Evolutionary conservation across 1,140 invertebrate species (phyloP), one percentile per base, ranked within the genome.

Genomic region (Polyergus mexicanus): DNA sequence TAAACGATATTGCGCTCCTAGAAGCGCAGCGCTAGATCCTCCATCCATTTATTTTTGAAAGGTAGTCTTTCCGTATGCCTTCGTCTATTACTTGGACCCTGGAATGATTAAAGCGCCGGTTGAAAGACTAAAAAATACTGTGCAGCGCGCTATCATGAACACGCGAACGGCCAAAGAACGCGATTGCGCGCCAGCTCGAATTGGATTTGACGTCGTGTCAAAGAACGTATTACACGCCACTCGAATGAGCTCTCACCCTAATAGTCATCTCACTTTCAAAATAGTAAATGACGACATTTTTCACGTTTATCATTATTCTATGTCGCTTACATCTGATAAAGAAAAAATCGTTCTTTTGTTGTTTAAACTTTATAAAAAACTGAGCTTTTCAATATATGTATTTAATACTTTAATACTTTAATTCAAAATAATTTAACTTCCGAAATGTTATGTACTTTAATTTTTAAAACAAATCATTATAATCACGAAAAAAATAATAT

Each of bases 31-130:
- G 54, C 66, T 41, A 66, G 78, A 86, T 65, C 68, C 47, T 63
- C 66, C 60, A 83, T 86, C 68, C 78, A 86, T 86, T 86, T 86
- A 81, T 68, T 83, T 86, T 66, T 86, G 68, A 86, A 81, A 86
- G 58, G 56, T 38, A 69, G 58, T 83, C 56, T 74, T 65, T 65
- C 41, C 60, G 60, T 69, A 78, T 69, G 85, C 85, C 44, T 81
- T 83, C 58, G 68, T 51, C 78, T 86, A 84, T 86, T 84, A 86
- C 78, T 44, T 72, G 47, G 78, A 22, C 68, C 35, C 25, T 58
- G 25, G 35, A 80, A 83, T 84, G 85, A 86, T 86, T 86, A 86
- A 86, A 86, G 77, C 44, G 68, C 13, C 32, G 44, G 68, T 74
- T 86, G 35, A 84, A 86, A 86, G 60, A 86, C 74, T 86, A 71